These are phyloP conservation scores for Mustelus asterias DNA, from an alignment of 2,113 vertebrate species.

Conservation along the genomic window DNA sequence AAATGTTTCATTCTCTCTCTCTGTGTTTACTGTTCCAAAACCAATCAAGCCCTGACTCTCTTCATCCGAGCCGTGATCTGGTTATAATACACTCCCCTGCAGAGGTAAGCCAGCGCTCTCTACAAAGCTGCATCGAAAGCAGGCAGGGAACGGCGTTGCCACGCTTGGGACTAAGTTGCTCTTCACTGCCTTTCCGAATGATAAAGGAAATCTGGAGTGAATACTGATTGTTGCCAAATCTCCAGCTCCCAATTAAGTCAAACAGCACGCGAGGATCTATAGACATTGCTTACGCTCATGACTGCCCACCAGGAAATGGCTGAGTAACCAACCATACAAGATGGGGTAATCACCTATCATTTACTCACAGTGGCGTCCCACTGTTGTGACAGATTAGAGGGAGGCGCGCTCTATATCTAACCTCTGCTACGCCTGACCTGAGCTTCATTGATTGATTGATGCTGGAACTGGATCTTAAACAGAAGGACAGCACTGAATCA, in stretches of 20 bases:
- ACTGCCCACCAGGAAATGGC: neutral
- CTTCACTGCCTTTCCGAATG: neutral
- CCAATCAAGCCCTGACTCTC: neutral
- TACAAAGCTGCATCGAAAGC: neutral
- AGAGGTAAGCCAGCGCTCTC: neutral
- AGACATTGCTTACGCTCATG: neutral
- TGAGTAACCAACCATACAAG: neutral
- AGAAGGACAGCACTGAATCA: neutral
- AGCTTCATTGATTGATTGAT: neutral
- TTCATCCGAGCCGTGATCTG: neutral
- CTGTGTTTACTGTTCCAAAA: neutral
- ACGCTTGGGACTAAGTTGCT: neutral
- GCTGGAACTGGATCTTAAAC: neutral
- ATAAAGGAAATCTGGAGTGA: neutral
- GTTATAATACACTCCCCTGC: neutral
- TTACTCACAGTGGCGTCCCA: neutral
- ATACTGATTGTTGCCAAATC: neutral
- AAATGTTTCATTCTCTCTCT: neutral
- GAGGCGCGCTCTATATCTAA: neutral
- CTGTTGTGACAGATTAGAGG: neutral
- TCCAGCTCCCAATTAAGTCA: slow-evolving; percentile 12
- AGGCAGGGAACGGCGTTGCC: neutral
- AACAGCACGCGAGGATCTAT: neutral
- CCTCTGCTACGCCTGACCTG: neutral
- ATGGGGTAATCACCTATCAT: neutral